These are phyloP conservation scores for Thalassaphorura encarpata DNA, from an alignment of 1,140 invertebrate genomes.

Conservation along the genomic window DNA sequence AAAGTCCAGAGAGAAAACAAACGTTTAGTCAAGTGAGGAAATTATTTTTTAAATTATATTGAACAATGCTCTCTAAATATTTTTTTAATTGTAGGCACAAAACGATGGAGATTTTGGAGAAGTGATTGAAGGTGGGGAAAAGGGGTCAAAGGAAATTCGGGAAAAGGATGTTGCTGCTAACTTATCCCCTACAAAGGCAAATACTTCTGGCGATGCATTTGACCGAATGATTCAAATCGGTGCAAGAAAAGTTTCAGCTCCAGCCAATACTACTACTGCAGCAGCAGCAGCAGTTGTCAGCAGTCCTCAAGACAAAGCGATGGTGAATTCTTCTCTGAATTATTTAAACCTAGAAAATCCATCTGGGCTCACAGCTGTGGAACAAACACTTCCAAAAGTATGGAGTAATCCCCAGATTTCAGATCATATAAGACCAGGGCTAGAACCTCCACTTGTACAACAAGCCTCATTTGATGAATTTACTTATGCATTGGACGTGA, in stretches of 20 bases:
- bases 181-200: too few species aligned
- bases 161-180: too few species aligned
- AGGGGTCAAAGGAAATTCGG: too few species aligned
- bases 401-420: constrained; percentile 58
- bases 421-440: constrained; percentile 41
- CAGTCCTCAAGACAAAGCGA: too few species aligned
- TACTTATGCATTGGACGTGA: constrained; percentile 65
- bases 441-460: constrained; percentile 52
- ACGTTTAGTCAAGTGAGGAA: constrained; percentile 29
- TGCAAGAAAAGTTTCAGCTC: too few species aligned
- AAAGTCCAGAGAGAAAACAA: constrained; percentile 55
- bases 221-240: too few species aligned
- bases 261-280: too few species aligned
- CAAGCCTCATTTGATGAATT: constrained; percentile 75
- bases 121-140: background rate
- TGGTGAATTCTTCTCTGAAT: constrained; percentile 28
- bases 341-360: constrained; percentile 52
- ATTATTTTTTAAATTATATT: background rate
- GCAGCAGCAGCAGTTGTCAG: too few species aligned
- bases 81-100: background rate
- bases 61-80: background rate
- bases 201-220: too few species aligned
- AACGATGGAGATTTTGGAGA: constrained; percentile 1
- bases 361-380: constrained; percentile 46
- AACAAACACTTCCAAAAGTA: constrained; percentile 54